Conservation (phyloP, 2,888 invertebrate genomes). For the Heliconius aoede region DNA sequence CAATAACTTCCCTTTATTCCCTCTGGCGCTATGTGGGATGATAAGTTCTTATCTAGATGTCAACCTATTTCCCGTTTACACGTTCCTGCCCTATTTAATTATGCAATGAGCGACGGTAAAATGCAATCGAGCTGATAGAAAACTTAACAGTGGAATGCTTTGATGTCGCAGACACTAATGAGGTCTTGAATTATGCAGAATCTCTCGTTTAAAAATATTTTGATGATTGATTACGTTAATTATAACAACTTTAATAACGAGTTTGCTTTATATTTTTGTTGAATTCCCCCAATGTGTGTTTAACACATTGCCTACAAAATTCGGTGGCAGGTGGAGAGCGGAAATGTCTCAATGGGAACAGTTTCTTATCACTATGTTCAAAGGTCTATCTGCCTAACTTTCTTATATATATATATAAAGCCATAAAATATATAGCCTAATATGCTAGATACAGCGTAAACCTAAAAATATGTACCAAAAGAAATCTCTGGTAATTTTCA, state of each 20-base stretch:
- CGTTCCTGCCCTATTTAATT: constrained; percentile 35
- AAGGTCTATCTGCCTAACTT: too few species aligned
- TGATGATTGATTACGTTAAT: constrained; percentile 6
- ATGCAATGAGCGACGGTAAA: constrained; percentile 36
- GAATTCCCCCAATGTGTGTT: too few species aligned
- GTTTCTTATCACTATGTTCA: too few species aligned
- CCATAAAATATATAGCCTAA: too few species aligned
- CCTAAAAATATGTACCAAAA: not conserved
- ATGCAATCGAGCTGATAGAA: constrained; percentile 35
- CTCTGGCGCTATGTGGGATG: constrained; percentile 21
- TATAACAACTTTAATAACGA: not conserved
- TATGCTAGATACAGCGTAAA: too few species aligned
- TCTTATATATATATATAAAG: too few species aligned
- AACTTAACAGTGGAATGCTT: constrained; percentile 33
- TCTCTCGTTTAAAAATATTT: constrained; percentile 18
- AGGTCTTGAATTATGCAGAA: constrained; percentile 30
- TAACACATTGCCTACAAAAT: too few species aligned
- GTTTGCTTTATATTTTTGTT: not conserved
- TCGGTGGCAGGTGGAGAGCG: too few species aligned
- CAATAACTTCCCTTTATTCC: constrained; percentile 30
- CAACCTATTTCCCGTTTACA: constrained; percentile 27
- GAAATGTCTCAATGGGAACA: too few species aligned
- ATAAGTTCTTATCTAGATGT: constrained; percentile 36
- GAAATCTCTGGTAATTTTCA: not conserved
- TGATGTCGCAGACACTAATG: constrained; percentile 26